Evolutionary conservation across 2,113 vertebrate genomes (phyloP).

Genomic region (Panthera leo): DNA sequence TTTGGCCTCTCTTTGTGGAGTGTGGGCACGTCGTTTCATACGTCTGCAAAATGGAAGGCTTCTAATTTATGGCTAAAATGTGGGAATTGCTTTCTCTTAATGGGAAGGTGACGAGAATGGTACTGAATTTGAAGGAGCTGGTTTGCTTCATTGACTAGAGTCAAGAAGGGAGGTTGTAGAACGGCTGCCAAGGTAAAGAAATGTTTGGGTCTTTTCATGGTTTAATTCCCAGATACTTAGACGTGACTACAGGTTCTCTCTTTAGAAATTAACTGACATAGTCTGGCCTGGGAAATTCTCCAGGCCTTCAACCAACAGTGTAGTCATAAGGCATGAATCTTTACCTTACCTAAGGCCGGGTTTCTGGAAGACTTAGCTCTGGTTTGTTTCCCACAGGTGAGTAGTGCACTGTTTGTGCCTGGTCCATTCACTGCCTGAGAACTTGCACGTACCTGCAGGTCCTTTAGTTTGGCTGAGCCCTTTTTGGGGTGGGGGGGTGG

Average conservation of each 20-base stretch:
- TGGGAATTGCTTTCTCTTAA: slow-evolving; percentile 61
- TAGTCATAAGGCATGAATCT: not conserved
- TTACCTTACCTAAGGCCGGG: not conserved
- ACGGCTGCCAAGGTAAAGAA: slow-evolving; percentile 38
- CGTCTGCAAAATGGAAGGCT: slow-evolving; percentile 39
- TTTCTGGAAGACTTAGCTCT: not conserved
- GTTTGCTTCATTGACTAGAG: slow-evolving; percentile 61
- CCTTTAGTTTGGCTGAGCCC: not conserved
- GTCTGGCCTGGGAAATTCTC: not conserved
- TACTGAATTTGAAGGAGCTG: slow-evolving; percentile 60
- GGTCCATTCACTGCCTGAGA: not conserved
- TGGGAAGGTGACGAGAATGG: slow-evolving; percentile 41
- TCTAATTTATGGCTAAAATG: slow-evolving; percentile 62
- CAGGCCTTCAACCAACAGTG: not conserved
- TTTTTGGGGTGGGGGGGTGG: not conserved
- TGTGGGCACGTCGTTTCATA: not conserved
- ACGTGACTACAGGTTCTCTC: not conserved
- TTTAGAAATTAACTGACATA: not conserved
- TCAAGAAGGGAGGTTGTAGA: slow-evolving; percentile 41
- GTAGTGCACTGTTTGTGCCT: not conserved
- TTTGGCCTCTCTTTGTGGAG: slow-evolving; percentile 53
- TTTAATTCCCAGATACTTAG: slow-evolving; percentile 35
- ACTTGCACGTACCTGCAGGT: not conserved
- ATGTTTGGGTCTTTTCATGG: slow-evolving; percentile 41
- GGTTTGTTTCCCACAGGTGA: not conserved